phyloP scores from a whole-genome alignment of 2,113 vertebrate genomes.

The Laterallus jamaicensis region DNA sequence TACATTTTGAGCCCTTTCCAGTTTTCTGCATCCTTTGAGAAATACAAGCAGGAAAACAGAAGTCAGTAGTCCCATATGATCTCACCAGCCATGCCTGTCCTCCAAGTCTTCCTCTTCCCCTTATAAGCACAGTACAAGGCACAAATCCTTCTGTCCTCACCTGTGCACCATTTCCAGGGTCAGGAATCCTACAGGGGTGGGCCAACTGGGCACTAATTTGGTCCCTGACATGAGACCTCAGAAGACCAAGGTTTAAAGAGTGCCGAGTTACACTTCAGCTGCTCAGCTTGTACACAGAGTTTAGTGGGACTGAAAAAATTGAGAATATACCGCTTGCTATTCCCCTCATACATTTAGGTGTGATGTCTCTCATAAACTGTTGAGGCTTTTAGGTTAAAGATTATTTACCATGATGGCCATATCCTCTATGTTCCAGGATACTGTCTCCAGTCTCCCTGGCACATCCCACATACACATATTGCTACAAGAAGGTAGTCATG shows the following conservation, averaged over 20 bases:
- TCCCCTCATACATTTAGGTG: neutral
- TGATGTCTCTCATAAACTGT: neutral
- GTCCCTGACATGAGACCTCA: neutral
- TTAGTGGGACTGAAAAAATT: neutral
- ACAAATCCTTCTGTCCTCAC: neutral
- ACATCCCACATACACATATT: neutral
- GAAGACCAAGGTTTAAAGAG: neutral
- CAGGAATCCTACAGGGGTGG: neutral
- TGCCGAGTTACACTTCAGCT: neutral
- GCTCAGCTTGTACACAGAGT: neutral
- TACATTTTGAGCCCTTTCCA: conserved; percentile 7
- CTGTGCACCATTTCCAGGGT: neutral
- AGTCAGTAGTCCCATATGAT: neutral
- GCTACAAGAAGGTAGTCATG: neutral
- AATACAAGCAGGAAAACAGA: neutral
- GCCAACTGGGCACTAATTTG: neutral
- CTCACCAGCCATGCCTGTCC: neutral
- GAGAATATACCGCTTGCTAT: neutral
- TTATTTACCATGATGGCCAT: neutral
- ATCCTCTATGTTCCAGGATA: neutral
- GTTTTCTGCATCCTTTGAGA: neutral
- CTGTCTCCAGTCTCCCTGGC: neutral
- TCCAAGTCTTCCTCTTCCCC: neutral
- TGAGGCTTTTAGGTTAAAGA: neutral
- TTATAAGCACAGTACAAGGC: neutral